Evolutionary conservation across 2,888 invertebrate species (phyloP), one percentile per base, ranked within the genome.

Genomic region (Pandemis heparana): DNA sequence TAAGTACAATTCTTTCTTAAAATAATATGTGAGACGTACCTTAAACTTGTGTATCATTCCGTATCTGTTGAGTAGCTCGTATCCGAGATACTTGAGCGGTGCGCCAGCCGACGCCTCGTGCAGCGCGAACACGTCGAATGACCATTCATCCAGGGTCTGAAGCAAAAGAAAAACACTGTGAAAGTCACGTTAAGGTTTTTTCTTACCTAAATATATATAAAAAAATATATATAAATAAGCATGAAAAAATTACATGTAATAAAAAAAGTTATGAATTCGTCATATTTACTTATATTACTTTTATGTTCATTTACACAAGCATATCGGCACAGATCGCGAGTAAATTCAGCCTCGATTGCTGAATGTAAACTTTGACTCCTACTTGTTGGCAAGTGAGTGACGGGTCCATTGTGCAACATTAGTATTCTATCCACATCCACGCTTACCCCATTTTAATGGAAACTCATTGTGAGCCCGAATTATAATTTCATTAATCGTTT

Each of bases 31-130:
- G 12, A 43, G 14, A 48, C 48, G 48, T 82, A 97, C 97, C 95
- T 98, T 98, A 89, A 98, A 99, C 93, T 99, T 98, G 89, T 98
- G 98, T 87, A 99, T 97, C 92, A 99, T 97, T 77, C 99, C 99
- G 88, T 99, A 99, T 87, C 98, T 96, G 91, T 98, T 98, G 83
- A 99, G 96, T 72, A 99, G 96, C 90, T 99, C 99, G 90, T 98
- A 98, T 65, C 98, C 98, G 70, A 99, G 96, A 91, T 98, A 99
- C 92, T 98, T 98, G 80, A 99, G 96, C 2, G 98, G 98, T 81
- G 98, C 97, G 8, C 97, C 97, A 79, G 96, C 96, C 32, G 98
- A 96, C 3, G 97, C 97, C 79, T 98, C 98, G 85, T 97, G 97
- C 77, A 99, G 95, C 1, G 97, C 96, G 87, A 99, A 99, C 76